A percentile compares a stretch with the other conserved stretches of the same genome.
These are phyloP conservation scores for Dryobota labecula DNA, from an alignment of 2,888 invertebrate genomes.

Conservation along the genomic window DNA sequence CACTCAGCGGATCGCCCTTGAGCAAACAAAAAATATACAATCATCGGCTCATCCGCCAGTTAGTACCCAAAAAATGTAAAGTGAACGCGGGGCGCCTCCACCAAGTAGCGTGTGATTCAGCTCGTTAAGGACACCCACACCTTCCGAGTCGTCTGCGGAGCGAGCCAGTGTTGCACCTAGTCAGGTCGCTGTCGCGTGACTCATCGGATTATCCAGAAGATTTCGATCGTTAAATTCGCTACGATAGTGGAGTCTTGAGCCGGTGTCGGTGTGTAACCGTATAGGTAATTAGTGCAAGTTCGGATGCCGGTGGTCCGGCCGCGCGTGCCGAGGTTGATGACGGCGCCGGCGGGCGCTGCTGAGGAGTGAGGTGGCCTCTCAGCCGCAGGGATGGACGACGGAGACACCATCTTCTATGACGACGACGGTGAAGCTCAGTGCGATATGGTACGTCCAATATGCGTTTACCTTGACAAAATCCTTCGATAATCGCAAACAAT, in stretches of 20 bases:
- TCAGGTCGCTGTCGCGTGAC: slow-evolving; percentile 82
- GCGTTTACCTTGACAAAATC: slow-evolving; percentile 70
- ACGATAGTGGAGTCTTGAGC: slow-evolving; percentile 74
- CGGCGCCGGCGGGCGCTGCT: slow-evolving; percentile 82
- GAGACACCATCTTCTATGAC: slow-evolving; percentile 89
- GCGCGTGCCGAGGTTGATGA: slow-evolving; percentile 83
- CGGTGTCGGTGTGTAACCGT: slow-evolving; percentile 74
- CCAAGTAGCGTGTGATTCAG: slow-evolving; percentile 80
- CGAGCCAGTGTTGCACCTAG: slow-evolving; percentile 77
- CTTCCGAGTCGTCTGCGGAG: slow-evolving; percentile 70
- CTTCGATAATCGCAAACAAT: slow-evolving; percentile 63
- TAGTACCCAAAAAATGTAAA: slow-evolving; percentile 70
- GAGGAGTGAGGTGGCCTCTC: slow-evolving; percentile 79
- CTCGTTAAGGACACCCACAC: slow-evolving; percentile 89
- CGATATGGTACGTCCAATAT: slow-evolving; percentile 86
- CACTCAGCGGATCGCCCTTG: slow-evolving; percentile 78
- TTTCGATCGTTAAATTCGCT: slow-evolving; percentile 77
- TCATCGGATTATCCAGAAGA: slow-evolving; percentile 86
- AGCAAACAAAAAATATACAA: slow-evolving; percentile 75
- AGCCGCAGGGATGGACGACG: slow-evolving; percentile 89
- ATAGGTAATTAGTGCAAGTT: slow-evolving; percentile 74
- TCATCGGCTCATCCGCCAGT: slow-evolving; percentile 68
- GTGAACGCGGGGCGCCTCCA: slow-evolving; percentile 68
- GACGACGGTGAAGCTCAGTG: slow-evolving; percentile 89
- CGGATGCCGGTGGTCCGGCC: slow-evolving; percentile 90